Percentiles rank a stretch among this genome's conserved stretches.
Conservation (phyloP, 2,113 vertebrate species). For the Hippolais icterina region DNA sequence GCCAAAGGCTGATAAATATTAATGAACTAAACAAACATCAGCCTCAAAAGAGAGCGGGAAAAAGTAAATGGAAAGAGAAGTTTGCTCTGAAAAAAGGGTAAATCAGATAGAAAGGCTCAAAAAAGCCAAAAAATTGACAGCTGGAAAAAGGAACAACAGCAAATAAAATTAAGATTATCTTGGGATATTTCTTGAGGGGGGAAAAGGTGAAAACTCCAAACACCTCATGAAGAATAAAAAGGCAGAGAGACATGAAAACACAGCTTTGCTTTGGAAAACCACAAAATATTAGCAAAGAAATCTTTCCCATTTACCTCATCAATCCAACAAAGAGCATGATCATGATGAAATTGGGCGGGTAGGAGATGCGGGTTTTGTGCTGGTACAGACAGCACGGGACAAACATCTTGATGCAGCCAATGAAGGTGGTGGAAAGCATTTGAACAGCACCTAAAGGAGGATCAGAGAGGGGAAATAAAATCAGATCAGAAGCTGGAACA, state of each 20-base stretch:
- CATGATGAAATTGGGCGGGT: conserved; percentile 92
- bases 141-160: neutral
- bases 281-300: neutral
- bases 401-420: conserved; percentile 89
- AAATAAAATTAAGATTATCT: neutral
- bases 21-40: neutral
- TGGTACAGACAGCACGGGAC: conserved; percentile 91
- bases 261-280: neutral
- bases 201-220: neutral
- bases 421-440: conserved; percentile 94
- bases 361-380: conserved; percentile 87
- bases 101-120: neutral
- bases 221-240: neutral
- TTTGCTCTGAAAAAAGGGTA: neutral
- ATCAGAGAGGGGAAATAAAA: neutral
- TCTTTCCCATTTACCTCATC: conserved; percentile 81
- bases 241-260: neutral
- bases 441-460: conserved; percentile 85
- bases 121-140: neutral
- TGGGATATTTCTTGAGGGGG: neutral
- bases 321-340: conserved; percentile 96
- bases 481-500: neutral
- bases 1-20: neutral
- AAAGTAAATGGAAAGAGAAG: neutral
- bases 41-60: neutral